These are phyloP conservation scores for Stomatorhinus ivindoensis DNA, from an alignment of 2,113 vertebrate species.

Conservation along the genomic window DNA sequence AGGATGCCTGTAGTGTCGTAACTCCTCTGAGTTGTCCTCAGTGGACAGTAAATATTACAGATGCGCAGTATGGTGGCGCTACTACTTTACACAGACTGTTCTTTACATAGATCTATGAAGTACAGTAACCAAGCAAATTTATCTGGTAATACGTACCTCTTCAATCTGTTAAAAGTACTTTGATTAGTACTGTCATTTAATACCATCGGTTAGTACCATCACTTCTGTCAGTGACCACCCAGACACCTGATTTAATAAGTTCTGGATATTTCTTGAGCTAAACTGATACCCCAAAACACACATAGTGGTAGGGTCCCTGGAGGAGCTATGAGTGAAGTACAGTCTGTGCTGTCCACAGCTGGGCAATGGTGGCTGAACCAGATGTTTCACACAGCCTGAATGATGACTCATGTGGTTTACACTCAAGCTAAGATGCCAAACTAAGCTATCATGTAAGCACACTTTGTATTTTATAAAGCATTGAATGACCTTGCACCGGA, in stretches of 20 bases:
- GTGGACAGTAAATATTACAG: background rate
- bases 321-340: background rate
- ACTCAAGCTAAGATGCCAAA: background rate
- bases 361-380: background rate
- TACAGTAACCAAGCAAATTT: background rate
- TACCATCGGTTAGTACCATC: too few relatives aligned
- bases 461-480: too few relatives aligned
- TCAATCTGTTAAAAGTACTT: background rate
- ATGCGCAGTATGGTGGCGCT: background rate
- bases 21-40: background rate
- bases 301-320: background rate
- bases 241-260: background rate
- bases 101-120: background rate
- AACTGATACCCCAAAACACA: background rate
- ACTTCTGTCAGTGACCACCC: background rate
- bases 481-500: too few relatives aligned
- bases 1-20: background rate
- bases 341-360: background rate
- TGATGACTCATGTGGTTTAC: background rate
- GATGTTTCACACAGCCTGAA: background rate
- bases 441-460: background rate
- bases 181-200: too few relatives aligned
- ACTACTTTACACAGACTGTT: background rate
- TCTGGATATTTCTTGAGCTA: background rate
- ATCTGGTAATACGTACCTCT: background rate